Evolutionary conservation across 2,113 vertebrate genomes (phyloP), one percentile per base, ranked within the genome.

Genomic region (Dromaius novaehollandiae): DNA sequence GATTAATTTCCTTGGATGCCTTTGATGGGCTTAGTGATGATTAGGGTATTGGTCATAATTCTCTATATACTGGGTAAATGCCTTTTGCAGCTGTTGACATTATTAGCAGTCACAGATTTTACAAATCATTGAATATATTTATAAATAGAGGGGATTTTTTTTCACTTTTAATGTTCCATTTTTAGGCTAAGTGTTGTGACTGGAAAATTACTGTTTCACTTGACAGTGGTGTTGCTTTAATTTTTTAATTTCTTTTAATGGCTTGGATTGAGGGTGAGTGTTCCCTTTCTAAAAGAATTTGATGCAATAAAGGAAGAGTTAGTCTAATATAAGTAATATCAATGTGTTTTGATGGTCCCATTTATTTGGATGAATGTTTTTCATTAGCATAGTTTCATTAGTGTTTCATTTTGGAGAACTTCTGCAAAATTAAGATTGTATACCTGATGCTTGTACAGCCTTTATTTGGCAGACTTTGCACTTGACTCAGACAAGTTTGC

Each of bases 311-410:
- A 71, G 34, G 30, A 66, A 30, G 26, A 80, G 12, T 38, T 76
- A 20, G 9, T 78, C 66, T 66, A 74, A 91, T 46, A 64, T 74
- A 88, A 53, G 58, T 81, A 58, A 63, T 81, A 8, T 50, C 36
- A 51, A 48, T 64, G 18, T 53, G 28, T 63, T 96, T 81, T 78
- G 61, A 77, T 96, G 75, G 66, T 78, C 60, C 5, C 9, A 77
- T 55, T 92, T 94, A 89, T 51, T 75, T 88, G 79, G 38, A 66
- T 64, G 91, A 60, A 80, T 94, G 30, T 18, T 50, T 92, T 96
- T 96, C 89, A 21, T 80, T 80, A 70, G 3, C 30, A 51, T 85
- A 82, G 0, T 60, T 82, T 89, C 11, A 28, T 5, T 75, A 5
- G 1, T 66, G 17, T 89, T 90, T 71, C 4, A 17, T 85, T 95